Conservation (phyloP, 2,888 invertebrate species). For the Machimus rusticus region DNA sequence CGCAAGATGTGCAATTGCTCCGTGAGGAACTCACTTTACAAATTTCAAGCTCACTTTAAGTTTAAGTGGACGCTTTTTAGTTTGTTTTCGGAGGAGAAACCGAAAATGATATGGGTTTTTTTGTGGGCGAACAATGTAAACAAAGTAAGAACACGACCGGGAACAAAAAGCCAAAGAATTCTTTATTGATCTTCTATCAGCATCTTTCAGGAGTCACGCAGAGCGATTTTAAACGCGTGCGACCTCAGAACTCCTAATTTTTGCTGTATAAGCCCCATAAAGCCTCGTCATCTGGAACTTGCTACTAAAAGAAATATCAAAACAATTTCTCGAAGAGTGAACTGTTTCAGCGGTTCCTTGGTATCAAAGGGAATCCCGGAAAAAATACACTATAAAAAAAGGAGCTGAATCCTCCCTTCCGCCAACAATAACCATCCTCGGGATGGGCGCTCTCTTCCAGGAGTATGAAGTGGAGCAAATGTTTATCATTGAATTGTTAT, state of each 20-base stretch:
- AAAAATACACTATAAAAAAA: not conserved
- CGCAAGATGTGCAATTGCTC: not conserved
- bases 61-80: not conserved
- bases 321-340: not conserved
- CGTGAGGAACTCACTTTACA: not conserved
- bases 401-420: not conserved
- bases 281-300: not conserved
- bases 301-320: not conserved
- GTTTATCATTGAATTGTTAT: conserved; percentile 23
- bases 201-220: not conserved
- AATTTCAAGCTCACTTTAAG: not conserved
- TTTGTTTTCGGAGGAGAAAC: not conserved
- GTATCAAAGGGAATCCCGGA: not conserved
- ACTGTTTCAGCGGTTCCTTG: not conserved
- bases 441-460: not conserved
- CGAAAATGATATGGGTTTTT: not conserved
- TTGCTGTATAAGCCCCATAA: not conserved
- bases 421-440: not conserved
- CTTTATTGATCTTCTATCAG: not conserved
- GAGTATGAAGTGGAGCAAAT: not conserved
- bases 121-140: not conserved
- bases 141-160: not conserved
- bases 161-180: not conserved
- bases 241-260: not conserved
- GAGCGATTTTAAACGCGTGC: not conserved